phyloP scores from a whole-genome alignment of 2,113 vertebrate genomes.

The Thamnophis sirtalis region DNA sequence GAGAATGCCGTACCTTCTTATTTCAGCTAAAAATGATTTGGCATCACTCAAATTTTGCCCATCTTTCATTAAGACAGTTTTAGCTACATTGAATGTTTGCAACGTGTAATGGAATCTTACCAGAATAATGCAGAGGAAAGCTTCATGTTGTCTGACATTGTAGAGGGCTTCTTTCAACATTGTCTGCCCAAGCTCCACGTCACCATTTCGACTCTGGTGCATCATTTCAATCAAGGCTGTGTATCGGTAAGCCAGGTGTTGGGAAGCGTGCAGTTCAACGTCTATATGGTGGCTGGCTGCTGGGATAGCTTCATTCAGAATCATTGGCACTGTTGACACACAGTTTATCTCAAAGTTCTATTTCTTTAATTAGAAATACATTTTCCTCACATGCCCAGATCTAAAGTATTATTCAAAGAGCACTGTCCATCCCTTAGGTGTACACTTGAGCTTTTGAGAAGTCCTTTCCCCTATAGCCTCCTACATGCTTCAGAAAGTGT shows the following conservation, averaged over 20 bases:
- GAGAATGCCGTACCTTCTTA: not conserved
- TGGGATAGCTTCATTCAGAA: slow-evolving; percentile 72
- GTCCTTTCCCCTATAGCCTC: not conserved
- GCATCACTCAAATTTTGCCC: not conserved
- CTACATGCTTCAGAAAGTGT: not conserved
- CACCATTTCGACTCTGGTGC: slow-evolving; percentile 8
- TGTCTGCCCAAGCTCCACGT: slow-evolving; percentile 3
- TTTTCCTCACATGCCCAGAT: not conserved
- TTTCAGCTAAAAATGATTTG: not conserved
- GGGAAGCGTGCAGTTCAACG: slow-evolving; percentile 64
- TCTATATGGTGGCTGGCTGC: slow-evolving; percentile 62
- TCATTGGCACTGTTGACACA: slow-evolving; percentile 72
- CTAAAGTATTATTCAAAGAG: not conserved
- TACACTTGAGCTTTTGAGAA: not conserved
- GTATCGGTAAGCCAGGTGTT: slow-evolving; percentile 70
- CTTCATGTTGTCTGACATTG: slow-evolving; percentile 82
- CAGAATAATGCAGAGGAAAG: slow-evolving; percentile 82
- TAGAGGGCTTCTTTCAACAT: slow-evolving; percentile 82
- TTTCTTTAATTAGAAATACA: not conserved
- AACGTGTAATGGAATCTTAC: slow-evolving; percentile 64
- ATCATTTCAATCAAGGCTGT: slow-evolving; percentile 78
- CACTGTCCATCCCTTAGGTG: not conserved
- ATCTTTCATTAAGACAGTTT: not conserved
- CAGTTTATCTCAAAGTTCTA: not conserved
- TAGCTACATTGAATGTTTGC: not conserved